These are phyloP conservation scores for Buathra laborator DNA, from an alignment of 2,888 invertebrate species.

Conservation along the genomic window DNA sequence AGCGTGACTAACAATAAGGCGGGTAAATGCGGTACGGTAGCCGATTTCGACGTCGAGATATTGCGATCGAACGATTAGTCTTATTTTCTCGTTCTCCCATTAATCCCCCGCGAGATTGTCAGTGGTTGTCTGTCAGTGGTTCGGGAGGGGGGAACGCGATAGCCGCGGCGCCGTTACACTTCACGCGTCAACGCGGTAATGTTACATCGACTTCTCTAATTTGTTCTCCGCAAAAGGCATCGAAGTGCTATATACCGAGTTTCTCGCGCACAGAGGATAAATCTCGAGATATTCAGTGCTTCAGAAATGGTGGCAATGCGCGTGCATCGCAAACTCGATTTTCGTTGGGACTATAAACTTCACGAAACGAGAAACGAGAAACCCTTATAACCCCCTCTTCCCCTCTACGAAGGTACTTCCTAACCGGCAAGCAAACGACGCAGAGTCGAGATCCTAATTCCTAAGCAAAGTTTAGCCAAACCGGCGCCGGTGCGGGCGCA, in stretches of 20 bases:
- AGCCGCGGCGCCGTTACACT: conserved; percentile 51
- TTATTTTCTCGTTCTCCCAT: conserved; percentile 55
- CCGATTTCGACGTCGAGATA: conserved; percentile 47
- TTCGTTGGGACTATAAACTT: conserved; percentile 49
- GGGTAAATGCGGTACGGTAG: conserved; percentile 36
- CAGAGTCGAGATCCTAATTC: conserved; percentile 66
- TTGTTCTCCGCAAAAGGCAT: background rate
- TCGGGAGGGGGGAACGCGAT: background rate
- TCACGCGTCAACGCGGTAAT: conserved; percentile 47
- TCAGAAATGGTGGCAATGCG: conserved; percentile 9
- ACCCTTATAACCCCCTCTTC: conserved; percentile 44
- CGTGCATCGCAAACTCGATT: conserved; percentile 36
- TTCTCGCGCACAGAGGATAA: conserved; percentile 17
- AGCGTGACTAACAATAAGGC: conserved; percentile 71
- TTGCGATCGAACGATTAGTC: conserved; percentile 33
- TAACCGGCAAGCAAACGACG: conserved; percentile 26
- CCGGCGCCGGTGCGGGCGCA: conserved; percentile 77
- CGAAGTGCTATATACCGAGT: background rate
- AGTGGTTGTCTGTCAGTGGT: conserved; percentile 17
- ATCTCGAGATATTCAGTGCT: conserved; percentile 40
- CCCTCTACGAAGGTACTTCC: conserved; percentile 26
- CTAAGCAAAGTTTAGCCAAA: conserved; percentile 77
- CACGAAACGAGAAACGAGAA: conserved; percentile 18
- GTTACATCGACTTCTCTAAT: conserved; percentile 11
- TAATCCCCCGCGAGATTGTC: conserved; percentile 37